A percentile compares a stretch with the other conserved stretches of the same genome.
Evolutionary conservation across 2,888 invertebrate genomes (phyloP).

Genomic region (Tenthredo livida): DNA sequence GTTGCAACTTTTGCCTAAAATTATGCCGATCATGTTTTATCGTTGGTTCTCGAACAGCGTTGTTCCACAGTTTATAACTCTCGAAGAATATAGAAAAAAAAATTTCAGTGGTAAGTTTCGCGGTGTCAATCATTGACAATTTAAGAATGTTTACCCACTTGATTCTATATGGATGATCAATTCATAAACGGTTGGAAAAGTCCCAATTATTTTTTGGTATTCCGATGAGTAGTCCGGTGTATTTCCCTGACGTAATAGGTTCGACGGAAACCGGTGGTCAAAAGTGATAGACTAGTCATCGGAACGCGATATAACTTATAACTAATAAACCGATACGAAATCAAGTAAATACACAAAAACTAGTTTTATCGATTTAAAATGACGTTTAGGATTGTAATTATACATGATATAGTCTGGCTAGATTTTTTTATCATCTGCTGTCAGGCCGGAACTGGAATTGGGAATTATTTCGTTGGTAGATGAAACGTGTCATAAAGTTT

Average conservation of each 20-base stretch:
- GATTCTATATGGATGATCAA: not conserved
- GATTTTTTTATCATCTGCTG: not conserved
- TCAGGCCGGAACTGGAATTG: not conserved
- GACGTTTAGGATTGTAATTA: not conserved
- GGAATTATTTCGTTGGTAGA: not conserved
- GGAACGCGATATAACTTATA: not conserved
- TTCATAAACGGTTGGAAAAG: not conserved
- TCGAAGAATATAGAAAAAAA: not conserved
- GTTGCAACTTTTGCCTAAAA: not conserved
- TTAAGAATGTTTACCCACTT: not conserved
- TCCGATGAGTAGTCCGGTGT: not conserved
- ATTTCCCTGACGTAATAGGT: not conserved
- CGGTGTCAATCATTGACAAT: not conserved
- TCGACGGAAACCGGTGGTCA: not conserved
- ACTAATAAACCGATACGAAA: not conserved
- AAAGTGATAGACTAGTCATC: not conserved
- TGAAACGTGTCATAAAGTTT: not conserved
- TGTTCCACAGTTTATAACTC: not conserved
- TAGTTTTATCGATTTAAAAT: not conserved
- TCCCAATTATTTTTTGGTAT: not conserved
- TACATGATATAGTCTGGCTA: not conserved
- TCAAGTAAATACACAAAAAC: not conserved
- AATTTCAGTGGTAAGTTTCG: not conserved
- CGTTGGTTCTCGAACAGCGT: not conserved
- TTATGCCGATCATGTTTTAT: not conserved